Evolutionary conservation across 2,797 vertebrate genomes (phyloP), one percentile per base, ranked within the genome.

Genomic region (Phalloptychus januarius): DNA sequence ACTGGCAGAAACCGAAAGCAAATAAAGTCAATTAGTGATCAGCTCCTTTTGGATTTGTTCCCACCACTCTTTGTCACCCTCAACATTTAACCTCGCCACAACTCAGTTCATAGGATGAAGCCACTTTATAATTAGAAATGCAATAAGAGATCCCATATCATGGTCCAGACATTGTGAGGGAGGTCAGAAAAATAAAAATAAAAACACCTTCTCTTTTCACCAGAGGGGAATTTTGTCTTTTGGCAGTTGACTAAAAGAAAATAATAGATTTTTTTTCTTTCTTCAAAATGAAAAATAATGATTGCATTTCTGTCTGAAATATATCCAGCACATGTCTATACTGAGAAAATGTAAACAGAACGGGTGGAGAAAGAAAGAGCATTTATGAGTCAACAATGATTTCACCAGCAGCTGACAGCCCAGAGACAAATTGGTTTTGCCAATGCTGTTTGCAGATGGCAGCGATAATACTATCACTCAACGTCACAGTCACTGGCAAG

Each of bases 21-120:
- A 96, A 97, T 96, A 96, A 96, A 97, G 95, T 96, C 95, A 97
- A 97, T 97, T 97, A 97, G 95, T 75, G 23, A 83, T 81, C 83
- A 89, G 87, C 83, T 85, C 87, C 87, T 88, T 92, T 91, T 95
- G 93, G 87, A 92, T 95, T 94, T 94, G 95, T 95, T 95, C 94
- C 95, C 95, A 94, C 94, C 91, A 88, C 91, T 75, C 84, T 91
- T 81, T 75, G 79, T 79, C 89, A 81, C 81, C 85, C 84, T 86
- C 83, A 77, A 79, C 80, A 88, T 91, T 88, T 85, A 10, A 23
- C 74, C 61, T 52, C 56, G 61, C 44, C 75, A 73, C 28, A 80
- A 79, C 72, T 71, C 44, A 79, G 74, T 44, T 18, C 13, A 79
- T 50, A 58, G 74, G 82, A 87, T 70, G 65, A 76, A 80, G 50